Base-by-base conservation (phyloP, 2,113 vertebrate genomes). In the Saccopteryx bilineata region DNA sequence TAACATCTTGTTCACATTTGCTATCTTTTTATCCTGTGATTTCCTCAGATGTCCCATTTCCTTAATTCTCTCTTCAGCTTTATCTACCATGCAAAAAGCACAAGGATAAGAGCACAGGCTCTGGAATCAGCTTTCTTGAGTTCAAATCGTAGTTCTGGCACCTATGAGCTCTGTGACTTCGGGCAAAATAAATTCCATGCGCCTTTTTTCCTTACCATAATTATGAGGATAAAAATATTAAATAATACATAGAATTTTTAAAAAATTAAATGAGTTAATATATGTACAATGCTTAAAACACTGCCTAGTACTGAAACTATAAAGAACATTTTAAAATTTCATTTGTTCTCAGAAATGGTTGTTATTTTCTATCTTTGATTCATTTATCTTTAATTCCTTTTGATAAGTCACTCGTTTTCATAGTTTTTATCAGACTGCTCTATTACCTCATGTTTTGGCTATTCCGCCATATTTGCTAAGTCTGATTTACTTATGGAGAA, bases 231-330 rank as follows among this genome's bases (percentile, higher is more conserved):
- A 78, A 86, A 87, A 87, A 72, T 31, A 80, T 28, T 63, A 91
- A 18, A 72, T 52, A 69, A 9, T 13, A 21, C 46, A 81, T 8
- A 18, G 8, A 46, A 12, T 81, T 88, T 96, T 89, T 24, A 84
- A 52, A 85, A 24, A 93, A 81, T 52, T 81, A 56, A 80, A 68
- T 87, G 33, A 93, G 23, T 88, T 91, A 79, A 26, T 68, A 31
- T 9, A 87, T 18, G 24, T 58, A 61, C 82, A 61, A 18, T 75
- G 26, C 17, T 80, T 83, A 74, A 78, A 71, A 66, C 4, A 81
- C 5, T 80, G 68, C 4, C 33, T 83, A 48, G 10, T 50, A 90
- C 17, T 83, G 0, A 79, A 87, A 7, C 31, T 78, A 63, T 33
- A 72, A 61, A 33, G 2, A 68, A 33, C 68, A 28, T 39, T 61